Conservation (phyloP, 2,113 vertebrate species). For the Tragulus kanchil region DNA sequence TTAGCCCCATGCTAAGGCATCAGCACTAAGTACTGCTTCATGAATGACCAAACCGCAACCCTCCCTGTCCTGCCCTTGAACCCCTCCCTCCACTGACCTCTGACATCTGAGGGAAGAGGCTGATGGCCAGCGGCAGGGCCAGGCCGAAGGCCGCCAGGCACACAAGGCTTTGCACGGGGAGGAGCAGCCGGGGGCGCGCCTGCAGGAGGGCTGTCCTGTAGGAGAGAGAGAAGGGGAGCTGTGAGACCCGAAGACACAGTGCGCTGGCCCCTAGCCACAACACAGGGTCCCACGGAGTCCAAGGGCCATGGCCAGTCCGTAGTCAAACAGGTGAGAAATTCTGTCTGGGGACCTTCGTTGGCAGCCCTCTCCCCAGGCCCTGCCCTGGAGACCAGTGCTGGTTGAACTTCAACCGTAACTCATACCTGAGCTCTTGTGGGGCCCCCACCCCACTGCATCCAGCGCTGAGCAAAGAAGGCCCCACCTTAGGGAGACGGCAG, state of each 20-base stretch:
- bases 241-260: rapidly evolving
- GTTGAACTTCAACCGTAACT: not conserved
- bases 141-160: conserved; percentile 95
- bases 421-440: not conserved
- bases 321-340: not conserved
- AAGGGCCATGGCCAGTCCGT: not conserved
- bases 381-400: not conserved
- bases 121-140: conserved; percentile 97
- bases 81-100: conserved; percentile 90
- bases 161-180: conserved; percentile 95
- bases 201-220: conserved; percentile 92
- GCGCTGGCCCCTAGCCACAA: not conserved
- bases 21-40: not conserved
- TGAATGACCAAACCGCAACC: not conserved
- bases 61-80: not conserved
- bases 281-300: not conserved
- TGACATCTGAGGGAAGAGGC: conserved; percentile 97
- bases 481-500: rapidly evolving
- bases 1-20: not conserved
- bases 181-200: conserved; percentile 89
- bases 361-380: not conserved
- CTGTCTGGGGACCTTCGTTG: not conserved
- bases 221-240: conserved; percentile 13
- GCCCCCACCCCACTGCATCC: not conserved
- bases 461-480: not conserved